These are phyloP conservation scores for Tenodera sinensis DNA, from an alignment of 2,888 invertebrate genomes.

Conservation along the genomic window DNA sequence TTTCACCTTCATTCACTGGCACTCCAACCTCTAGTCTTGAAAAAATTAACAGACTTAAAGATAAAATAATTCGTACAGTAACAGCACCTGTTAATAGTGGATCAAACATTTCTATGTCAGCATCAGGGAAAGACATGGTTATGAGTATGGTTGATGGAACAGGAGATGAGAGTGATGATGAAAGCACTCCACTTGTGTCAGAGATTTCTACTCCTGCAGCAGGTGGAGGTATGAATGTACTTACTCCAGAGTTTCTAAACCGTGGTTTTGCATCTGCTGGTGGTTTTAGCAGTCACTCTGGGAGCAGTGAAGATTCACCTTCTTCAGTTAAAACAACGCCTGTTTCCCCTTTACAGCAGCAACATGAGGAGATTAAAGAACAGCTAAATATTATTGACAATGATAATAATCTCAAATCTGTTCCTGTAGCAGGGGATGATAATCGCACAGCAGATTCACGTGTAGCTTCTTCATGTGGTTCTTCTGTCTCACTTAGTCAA, in stretches of 20 bases:
- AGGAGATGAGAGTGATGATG: conserved; percentile 55
- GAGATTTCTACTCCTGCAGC: conserved; percentile 44
- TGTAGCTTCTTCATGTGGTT: conserved; percentile 26
- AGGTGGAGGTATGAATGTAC: not conserved
- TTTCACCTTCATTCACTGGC: conserved; percentile 25
- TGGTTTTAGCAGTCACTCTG: conserved; percentile 16
- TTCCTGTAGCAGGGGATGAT: not conserved
- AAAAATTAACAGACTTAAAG: conserved; percentile 42
- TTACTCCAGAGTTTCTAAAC: conserved; percentile 10
- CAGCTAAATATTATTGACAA: not conserved
- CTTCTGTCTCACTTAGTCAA: conserved; percentile 29
- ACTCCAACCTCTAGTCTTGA: conserved; percentile 39
- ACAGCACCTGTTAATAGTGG: conserved; percentile 40
- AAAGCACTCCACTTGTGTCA: conserved; percentile 64
- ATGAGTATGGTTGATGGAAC: not conserved
- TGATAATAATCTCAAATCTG: not conserved
- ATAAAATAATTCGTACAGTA: conserved; percentile 43
- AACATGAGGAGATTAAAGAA: not conserved
- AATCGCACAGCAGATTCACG: not conserved
- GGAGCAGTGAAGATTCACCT: conserved; percentile 23
- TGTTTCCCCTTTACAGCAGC: conserved; percentile 2
- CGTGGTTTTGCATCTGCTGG: conserved; percentile 23
- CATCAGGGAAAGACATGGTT: conserved; percentile 22
- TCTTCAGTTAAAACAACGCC: conserved; percentile 23
- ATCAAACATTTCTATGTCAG: conserved; percentile 38